Conservation (phyloP, 2,797 vertebrate genomes). For the Chloroceryle amazona region DNA sequence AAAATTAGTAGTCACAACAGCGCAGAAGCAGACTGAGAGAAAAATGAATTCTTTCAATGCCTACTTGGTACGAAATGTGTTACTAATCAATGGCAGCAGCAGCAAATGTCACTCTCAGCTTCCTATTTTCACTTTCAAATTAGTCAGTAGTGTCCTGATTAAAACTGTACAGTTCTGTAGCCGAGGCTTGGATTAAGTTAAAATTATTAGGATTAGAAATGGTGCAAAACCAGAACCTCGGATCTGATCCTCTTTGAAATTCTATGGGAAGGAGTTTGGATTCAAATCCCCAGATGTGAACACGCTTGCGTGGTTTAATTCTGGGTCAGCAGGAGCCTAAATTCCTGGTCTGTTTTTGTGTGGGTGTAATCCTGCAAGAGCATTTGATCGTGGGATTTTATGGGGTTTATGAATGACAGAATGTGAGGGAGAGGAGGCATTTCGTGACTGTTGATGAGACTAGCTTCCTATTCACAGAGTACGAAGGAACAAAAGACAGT, state of each 20-base stretch:
- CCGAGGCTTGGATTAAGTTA: constrained; percentile 30
- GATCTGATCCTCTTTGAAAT: constrained; percentile 48
- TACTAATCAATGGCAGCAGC: constrained; percentile 7
- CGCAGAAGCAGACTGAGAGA: neutral
- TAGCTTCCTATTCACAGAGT: neutral
- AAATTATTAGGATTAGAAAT: constrained; percentile 48
- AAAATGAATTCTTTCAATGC: neutral
- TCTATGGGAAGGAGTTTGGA: constrained; percentile 5
- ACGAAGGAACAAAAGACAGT: neutral
- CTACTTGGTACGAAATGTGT: neutral
- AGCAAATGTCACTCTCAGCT: neutral
- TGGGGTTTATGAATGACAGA: constrained; percentile 26
- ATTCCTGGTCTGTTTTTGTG: constrained; percentile 3
- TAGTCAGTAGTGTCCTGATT: neutral
- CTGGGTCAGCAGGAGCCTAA: constrained; percentile 32
- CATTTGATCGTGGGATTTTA: constrained; percentile 29
- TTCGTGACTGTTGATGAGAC: neutral
- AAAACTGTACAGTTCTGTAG: constrained; percentile 5
- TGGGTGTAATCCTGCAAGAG: constrained; percentile 29
- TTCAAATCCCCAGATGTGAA: constrained; percentile 42
- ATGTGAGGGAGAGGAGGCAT: constrained; percentile 7
- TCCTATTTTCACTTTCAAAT: constrained; percentile 35
- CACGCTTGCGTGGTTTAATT: neutral
- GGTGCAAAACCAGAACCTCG: constrained; percentile 1
- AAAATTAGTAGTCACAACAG: neutral